Evolutionary conservation across 2,888 invertebrate genomes (phyloP), one percentile per base, ranked within the genome.

Genomic region (Agonum fuliginosum): DNA sequence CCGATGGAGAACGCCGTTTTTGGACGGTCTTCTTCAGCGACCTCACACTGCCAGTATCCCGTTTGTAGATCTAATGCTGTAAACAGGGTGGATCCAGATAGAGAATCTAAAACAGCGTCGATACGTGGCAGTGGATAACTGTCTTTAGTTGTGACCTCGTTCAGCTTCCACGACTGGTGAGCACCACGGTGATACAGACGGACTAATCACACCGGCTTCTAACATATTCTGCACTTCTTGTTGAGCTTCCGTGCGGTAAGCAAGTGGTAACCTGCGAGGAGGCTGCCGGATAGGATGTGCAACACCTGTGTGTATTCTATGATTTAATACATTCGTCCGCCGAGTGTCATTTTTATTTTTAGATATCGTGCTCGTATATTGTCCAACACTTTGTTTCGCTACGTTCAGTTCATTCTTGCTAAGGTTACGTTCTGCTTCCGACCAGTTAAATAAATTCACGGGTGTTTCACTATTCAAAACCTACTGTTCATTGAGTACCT

Each of bases 161-260:
- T n/a, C n/a, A 14, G 10, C 51, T 10, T 14, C 14, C 51, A 48
- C 51, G 10, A 54, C 54, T 5, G 54, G 54, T 4, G 54, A 54
- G 22, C 54, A 54, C 20, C 54, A 54, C 2, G 54, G 54, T 22
- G 20, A 54, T 14, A 10, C 1, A 4, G 54, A 54, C 22, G 54
- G 54, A 12, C 54, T 54, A 17, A 48, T 48, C 6, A 48, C 51
- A 17, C 51, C 51, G 2, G 51, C 51, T 14, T 48, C 51, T 6
- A 54, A 2, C 54, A 54, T 54, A 6, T n/a, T 19, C 10, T 54
- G 22, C 1, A 54, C n/a, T 54, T 54, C 54, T n/a, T 20, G 22
- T 3, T 54, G 20, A 10, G 34, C 34, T 34, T 34, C 4, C 14
- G 2, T n/a, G 2, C 8, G 2, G 3, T 24, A 10, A 10, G 22